phyloP scores from a whole-genome alignment of 2,113 vertebrate species.

The Mobula birostris region DNA sequence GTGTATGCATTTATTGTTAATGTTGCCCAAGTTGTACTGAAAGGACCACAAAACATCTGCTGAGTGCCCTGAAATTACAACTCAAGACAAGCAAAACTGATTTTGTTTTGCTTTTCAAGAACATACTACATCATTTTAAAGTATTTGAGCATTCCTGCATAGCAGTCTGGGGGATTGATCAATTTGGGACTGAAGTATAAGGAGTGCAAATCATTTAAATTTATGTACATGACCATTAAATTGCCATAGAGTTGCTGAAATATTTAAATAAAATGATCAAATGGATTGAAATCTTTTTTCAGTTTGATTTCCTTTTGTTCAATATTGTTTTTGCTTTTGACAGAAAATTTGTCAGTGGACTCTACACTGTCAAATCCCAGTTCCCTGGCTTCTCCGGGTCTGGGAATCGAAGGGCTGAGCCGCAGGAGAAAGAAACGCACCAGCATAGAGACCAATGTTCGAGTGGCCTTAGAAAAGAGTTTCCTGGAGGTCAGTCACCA shows the following conservation, averaged over 20 bases:
- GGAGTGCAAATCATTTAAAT: background rate
- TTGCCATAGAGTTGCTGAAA: background rate
- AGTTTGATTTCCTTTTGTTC: background rate
- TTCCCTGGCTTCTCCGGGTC: slow-evolving; percentile 83
- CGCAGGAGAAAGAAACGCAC: slow-evolving; percentile 98
- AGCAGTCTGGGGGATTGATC: background rate
- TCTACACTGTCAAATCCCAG: slow-evolving; percentile 88
- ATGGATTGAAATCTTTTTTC: background rate
- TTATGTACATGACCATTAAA: background rate
- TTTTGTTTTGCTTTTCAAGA: background rate
- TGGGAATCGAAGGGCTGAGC: slow-evolving; percentile 90
- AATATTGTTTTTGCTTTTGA: slow-evolving; percentile 53
- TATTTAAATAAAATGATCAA: background rate
- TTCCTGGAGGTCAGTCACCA: slow-evolving; percentile 84
- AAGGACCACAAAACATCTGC: too few species aligned
- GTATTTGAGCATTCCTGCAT: background rate
- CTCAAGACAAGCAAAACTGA: background rate
- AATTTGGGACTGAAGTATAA: background rate
- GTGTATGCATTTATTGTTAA: too few species aligned
- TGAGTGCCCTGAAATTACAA: too few species aligned
- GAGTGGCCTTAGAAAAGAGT: slow-evolving; percentile 99
- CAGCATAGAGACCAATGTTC: slow-evolving; percentile 99
- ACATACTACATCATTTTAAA: background rate
- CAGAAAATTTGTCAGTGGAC: slow-evolving; percentile 96
- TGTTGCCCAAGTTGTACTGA: too few species aligned